Base-by-base conservation (phyloP, 2,888 invertebrate species). In the Disparrhopalites patrizii region DNA sequence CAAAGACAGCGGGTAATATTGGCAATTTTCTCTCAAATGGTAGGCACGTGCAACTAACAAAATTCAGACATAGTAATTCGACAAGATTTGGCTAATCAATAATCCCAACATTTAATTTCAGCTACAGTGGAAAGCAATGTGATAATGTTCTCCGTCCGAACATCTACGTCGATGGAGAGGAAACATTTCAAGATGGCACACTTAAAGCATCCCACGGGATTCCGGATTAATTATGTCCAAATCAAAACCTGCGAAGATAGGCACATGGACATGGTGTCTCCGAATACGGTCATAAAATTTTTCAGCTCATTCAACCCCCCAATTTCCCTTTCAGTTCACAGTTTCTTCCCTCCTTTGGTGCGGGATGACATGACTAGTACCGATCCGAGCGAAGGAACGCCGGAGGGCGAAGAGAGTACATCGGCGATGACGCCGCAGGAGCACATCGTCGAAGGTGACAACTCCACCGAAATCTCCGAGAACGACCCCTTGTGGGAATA, bases 41-140 rank as follows among this genome's bases (percentile, higher is more conserved):
- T 33, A 50, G 8, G 10, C n/a, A 20, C 15, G 13, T n/a, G 10
- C 25, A 13, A 15, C 8, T 40, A 18, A 18, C 50, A 47, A 43
- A n/a, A 51, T n/a, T n/a, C 18, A 13, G 47, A n/a, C 18, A n/a
- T 7, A 15, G 18, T 18, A 15, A 18, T 10, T 7, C 10, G 5
- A 47, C 47, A 47, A 7, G 23, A 4, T 51, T 51, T 51, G 36
- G 13, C 13, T 8, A 10, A 36, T 36, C 36, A 10, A 13, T 36
- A 36, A 36, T 50, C 3, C 8, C 4, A 25, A 20, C 27, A 50
- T 50, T 31, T 33, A 20, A 28, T 25, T 68, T 63, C 57, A 75
- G 75, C 70, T 30, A 66, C 66, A 38, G 70, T 75, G 1, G 50
- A 70, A 31, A 72, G 71, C 25, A 75, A 73, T 50, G 51, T 75